These are phyloP conservation scores for Serranus cabrilla DNA, from an alignment of 2,797 vertebrate species.

Conservation along the genomic window DNA sequence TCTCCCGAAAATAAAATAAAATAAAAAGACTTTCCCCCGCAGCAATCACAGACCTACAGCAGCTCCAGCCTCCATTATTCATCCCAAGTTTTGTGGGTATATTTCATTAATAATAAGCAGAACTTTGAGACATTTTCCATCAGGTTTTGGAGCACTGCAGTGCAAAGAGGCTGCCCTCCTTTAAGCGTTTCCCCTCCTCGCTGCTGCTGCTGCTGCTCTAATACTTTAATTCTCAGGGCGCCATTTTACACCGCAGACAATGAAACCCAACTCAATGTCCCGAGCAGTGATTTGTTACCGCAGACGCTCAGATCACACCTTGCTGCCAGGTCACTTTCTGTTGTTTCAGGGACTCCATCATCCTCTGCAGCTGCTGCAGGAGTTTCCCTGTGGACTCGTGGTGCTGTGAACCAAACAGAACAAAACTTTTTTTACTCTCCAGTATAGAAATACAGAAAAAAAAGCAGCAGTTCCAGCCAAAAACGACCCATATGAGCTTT, in stretches of 20 bases:
- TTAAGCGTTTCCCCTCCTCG: constrained; percentile 21
- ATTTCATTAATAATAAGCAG: constrained; percentile 58
- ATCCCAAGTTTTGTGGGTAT: constrained; percentile 24
- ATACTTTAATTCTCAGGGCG: constrained; percentile 32
- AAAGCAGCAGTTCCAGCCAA: too few species aligned
- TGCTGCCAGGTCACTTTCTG: constrained; percentile 44
- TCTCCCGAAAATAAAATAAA: constrained; percentile 5
- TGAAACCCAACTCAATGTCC: constrained; percentile 48
- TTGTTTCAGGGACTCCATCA: constrained; percentile 42
- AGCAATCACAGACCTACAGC: constrained; percentile 14
- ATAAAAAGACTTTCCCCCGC: constrained; percentile 5
- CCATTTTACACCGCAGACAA: constrained; percentile 31
- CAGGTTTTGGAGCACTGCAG: constrained; percentile 18
- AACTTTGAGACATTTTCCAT: constrained; percentile 31
- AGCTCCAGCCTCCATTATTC: constrained; percentile 32
- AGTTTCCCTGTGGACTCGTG: constrained; percentile 2
- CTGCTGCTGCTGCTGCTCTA: constrained; percentile 23
- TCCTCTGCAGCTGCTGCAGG: constrained; percentile 20
- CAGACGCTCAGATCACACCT: constrained; percentile 48
- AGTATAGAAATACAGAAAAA: not conserved
- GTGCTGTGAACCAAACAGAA: constrained; percentile 8
- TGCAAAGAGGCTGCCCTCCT: constrained; percentile 20
- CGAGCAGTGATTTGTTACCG: constrained; percentile 54
- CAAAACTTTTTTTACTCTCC: not conserved
- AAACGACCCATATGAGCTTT: too few species aligned